These are phyloP conservation scores for Syrrhaptes paradoxus DNA, from an alignment of 2,113 vertebrate genomes.

Conservation along the genomic window DNA sequence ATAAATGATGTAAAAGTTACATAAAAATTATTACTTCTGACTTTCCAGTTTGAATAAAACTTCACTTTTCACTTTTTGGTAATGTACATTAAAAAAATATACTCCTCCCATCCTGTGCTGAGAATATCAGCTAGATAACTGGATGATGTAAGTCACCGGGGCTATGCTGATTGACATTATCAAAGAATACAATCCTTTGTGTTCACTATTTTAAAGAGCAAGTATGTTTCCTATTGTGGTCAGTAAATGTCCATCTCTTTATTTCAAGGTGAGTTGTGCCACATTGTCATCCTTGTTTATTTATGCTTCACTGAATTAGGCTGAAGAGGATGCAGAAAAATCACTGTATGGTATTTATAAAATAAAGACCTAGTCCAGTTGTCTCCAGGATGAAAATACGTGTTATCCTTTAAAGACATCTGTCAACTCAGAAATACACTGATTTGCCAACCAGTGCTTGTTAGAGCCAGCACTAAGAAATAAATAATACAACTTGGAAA, in stretches of 20 bases:
- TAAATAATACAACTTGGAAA: neutral
- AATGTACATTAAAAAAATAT: neutral
- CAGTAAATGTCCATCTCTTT: constrained; percentile 14
- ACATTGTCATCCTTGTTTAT: constrained; percentile 31
- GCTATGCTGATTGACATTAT: neutral
- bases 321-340: constrained; percentile 3
- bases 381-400: neutral
- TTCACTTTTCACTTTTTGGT: neutral
- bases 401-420: neutral
- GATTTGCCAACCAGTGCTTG: neutral
- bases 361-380: neutral
- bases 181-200: neutral
- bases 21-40: neutral
- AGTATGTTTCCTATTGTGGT: neutral
- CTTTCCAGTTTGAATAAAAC: neutral
- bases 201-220: neutral
- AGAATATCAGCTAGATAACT: neutral
- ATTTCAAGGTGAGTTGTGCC: constrained; percentile 34
- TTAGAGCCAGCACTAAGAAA: constrained; percentile 7
- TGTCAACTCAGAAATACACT: neutral
- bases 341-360: neutral
- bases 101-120: neutral
- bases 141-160: fast-evolving
- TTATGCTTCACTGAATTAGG: constrained; percentile 25
- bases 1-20: neutral